A percentile compares a stretch with the other conserved stretches of the same genome.
These are phyloP conservation scores for Peromyscus polionotus DNA, from an alignment of 2,113 vertebrate genomes.

Conservation along the genomic window DNA sequence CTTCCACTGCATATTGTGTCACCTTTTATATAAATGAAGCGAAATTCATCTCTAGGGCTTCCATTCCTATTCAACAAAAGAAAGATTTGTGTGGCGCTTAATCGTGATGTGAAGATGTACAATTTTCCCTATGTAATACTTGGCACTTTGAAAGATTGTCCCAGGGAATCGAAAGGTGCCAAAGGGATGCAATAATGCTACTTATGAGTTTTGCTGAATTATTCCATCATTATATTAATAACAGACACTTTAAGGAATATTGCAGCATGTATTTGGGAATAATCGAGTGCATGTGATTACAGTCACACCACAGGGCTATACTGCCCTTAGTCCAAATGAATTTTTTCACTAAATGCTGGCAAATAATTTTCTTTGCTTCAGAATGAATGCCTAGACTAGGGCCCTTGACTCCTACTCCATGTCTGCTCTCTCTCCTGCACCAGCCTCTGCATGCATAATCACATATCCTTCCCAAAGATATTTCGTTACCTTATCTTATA, in stretches of 20 bases:
- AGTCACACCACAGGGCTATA: background rate
- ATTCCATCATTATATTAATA: background rate
- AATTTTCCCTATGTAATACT: background rate
- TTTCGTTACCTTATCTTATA: background rate
- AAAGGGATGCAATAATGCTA: background rate
- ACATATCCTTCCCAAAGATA: background rate
- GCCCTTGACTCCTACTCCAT: fast-evolving
- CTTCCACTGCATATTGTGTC: background rate
- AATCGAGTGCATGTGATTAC: background rate
- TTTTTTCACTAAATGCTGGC: background rate
- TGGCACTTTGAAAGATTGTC: background rate
- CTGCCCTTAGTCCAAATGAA: background rate
- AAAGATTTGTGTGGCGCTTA: background rate
- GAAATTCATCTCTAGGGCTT: background rate
- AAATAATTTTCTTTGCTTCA: background rate
- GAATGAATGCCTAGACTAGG: background rate
- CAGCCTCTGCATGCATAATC: too few species aligned
- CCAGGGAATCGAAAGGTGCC: background rate
- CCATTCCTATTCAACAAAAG: background rate
- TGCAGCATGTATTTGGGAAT: background rate
- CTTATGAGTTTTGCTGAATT: background rate
- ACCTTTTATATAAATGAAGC: background rate
- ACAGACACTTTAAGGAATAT: background rate
- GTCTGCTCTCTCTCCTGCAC: background rate
- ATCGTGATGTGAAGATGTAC: background rate